Evolutionary conservation across 2,113 vertebrate species (phyloP).

Genomic region (Tamias sibiricus): DNA sequence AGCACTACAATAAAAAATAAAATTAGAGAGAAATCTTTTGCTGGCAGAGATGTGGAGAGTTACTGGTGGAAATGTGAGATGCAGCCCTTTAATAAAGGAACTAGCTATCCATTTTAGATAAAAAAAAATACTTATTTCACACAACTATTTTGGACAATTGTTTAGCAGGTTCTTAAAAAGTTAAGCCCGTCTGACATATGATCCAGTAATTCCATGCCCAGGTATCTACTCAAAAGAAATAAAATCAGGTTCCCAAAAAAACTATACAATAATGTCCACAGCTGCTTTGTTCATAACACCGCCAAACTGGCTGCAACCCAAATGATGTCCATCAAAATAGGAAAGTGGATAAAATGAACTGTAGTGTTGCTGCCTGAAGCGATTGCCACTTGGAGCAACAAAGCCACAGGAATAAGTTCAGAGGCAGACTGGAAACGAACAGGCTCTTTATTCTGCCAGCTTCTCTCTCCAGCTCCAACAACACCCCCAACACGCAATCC

Average conservation of each 20-base stretch:
- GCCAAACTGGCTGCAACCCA: not conserved
- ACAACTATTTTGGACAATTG: not conserved
- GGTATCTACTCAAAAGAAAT: constrained; percentile 23
- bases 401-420: too few species aligned
- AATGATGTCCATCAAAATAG: not conserved
- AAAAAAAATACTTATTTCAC: not conserved
- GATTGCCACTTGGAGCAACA: too few species aligned
- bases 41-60: not conserved
- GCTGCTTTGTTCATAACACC: not conserved
- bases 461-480: too few species aligned
- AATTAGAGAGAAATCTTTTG: not conserved
- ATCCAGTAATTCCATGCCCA: not conserved
- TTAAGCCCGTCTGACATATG: not conserved
- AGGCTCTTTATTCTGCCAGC: too few species aligned
- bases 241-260: not conserved
- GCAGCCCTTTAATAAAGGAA: constrained; percentile 7
- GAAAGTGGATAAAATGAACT: not conserved
- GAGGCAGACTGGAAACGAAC: too few species aligned
- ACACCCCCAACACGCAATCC: too few species aligned
- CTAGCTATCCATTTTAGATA: not conserved
- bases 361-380: too few species aligned
- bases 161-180: not conserved
- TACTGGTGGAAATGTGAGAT: too few species aligned
- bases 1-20: not conserved
- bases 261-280: not conserved